Evolutionary conservation across 2,888 invertebrate genomes (phyloP), one percentile per base, ranked within the genome.

Genomic region (Stramonita haemastoma): DNA sequence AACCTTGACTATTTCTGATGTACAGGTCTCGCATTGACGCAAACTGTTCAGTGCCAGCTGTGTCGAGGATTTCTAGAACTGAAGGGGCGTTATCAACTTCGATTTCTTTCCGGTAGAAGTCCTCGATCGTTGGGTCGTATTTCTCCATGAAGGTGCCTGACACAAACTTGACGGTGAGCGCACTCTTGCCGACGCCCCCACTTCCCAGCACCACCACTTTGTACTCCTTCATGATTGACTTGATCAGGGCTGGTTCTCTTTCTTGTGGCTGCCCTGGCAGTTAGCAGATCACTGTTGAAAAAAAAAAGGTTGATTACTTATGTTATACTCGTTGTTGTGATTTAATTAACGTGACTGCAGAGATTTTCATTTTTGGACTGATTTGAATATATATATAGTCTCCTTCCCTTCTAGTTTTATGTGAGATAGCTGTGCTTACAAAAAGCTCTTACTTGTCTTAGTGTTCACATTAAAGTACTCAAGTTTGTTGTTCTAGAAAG

Each of bases 131-230:
- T 92, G 99, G 99, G 96, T 99, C 99, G 97, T 99, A 99, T 97
- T 99, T 99, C 97, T 99, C 99, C 98, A 99, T 99, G 96, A 99
- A 99, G 97, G 98, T 99, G 95, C 99, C 99, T 94, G 99, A 99
- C 94, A 99, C 99, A 96, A 99, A 99, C 97, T 99, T 99, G 95
- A 99, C 99, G 95, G 99, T 99, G 96, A 99, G 97, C 96, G 99
- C 99, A 97, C 98, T 98, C 97, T 99, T 99, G 95, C 99, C 99
- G 96, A 99, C 99, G 97, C 99, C 99, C 96, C 99, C 99, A 97
- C 99, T 99, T 94, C 99, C 99, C 96, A 99, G 97, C 96, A 99
- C 99, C 96, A 99, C 99, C 96, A 99, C 99, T 97, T 99, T 99
- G 97, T 99, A 99, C 97, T 99, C 99, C 97, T 99, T 93, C 96